phyloP scores from a whole-genome alignment of 2,797 vertebrate species.

The Oreonectes daqikongensis region DNA sequence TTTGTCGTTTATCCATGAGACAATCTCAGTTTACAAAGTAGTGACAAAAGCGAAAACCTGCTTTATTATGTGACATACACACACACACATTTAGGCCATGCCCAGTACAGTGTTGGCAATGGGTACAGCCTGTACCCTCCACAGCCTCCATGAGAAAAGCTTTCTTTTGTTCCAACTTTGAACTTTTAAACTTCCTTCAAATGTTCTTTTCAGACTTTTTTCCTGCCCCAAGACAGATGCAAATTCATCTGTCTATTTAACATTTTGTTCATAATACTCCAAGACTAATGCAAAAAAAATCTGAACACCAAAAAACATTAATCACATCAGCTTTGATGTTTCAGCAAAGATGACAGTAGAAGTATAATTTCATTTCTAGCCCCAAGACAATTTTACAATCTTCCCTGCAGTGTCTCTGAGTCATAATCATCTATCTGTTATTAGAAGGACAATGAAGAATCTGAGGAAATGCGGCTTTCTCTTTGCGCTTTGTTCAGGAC shows the following conservation, averaged over 20 bases:
- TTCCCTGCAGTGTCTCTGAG: constrained; percentile 1
- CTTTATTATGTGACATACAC: not conserved
- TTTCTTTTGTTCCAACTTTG: not conserved
- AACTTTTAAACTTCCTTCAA: not conserved
- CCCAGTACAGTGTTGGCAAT: not conserved
- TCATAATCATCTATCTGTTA: constrained; percentile 22
- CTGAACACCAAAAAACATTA: not conserved
- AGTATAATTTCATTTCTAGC: not conserved
- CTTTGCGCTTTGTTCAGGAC: constrained; percentile 32
- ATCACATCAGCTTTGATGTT: not conserved
- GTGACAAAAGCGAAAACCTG: not conserved
- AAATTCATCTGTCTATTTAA: not conserved
- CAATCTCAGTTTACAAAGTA: constrained; percentile 18
- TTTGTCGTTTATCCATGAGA: constrained; percentile 1
- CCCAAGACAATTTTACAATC: not conserved
- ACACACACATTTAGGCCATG: not conserved
- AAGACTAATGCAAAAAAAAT: not conserved
- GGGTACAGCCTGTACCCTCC: not conserved
- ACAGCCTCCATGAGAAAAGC: not conserved
- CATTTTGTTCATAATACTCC: not conserved
- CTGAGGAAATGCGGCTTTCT: constrained; percentile 53
- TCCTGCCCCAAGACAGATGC: too few species aligned
- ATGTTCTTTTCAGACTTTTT: not conserved
- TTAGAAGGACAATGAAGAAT: constrained; percentile 47
- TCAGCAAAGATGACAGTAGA: not conserved